Conservation (phyloP, 2,113 vertebrate species). For the Lontra canadensis region DNA sequence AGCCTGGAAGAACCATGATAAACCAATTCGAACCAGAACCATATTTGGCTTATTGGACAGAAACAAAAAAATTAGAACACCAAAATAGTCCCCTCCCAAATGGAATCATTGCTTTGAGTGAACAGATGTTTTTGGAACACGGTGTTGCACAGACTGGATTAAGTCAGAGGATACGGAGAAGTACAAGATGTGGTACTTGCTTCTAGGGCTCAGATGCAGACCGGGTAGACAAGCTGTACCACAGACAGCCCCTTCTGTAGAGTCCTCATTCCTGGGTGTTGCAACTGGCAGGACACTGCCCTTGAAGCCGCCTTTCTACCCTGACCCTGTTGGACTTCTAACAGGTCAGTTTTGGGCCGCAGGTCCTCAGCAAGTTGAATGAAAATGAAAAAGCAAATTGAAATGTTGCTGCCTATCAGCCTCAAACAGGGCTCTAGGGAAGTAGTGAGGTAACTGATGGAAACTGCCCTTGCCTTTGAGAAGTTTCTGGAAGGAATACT, state of each 20-base stretch:
- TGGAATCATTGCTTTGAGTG: neutral
- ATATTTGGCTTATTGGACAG: conserved; percentile 19
- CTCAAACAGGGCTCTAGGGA: neutral
- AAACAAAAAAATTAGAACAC: conserved; percentile 31
- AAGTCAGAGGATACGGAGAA: neutral
- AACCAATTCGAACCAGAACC: neutral
- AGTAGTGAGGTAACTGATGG: neutral
- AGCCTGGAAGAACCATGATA: neutral
- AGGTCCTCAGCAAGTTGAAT: neutral
- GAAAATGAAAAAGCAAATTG: neutral
- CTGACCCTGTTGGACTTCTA: neutral
- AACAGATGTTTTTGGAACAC: neutral
- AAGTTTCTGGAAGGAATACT: neutral
- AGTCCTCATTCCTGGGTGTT: neutral
- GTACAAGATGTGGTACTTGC: neutral
- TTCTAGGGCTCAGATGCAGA: neutral
- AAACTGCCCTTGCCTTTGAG: neutral
- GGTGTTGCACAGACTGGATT: neutral
- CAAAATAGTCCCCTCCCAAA: neutral
- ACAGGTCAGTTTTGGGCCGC: neutral
- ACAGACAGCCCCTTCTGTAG: neutral
- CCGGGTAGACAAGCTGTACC: neutral
- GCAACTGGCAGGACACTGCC: neutral
- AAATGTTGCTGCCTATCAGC: neutral
- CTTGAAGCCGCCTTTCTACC: neutral